phyloP scores from a whole-genome alignment of 2,888 invertebrate genomes.

The Thymelicus acteon region DNA sequence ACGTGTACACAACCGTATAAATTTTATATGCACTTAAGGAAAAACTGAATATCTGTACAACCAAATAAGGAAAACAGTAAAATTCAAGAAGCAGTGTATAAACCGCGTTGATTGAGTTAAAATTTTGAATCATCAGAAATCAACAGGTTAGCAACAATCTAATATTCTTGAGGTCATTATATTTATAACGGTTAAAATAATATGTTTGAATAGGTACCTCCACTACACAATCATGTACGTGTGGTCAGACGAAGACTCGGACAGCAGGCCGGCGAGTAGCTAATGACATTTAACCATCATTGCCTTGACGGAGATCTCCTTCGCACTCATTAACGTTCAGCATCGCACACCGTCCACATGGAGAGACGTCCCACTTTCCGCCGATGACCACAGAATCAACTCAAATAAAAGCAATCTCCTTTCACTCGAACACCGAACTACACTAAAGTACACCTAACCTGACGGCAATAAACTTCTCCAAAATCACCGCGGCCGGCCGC shows the following conservation, averaged over 20 bases:
- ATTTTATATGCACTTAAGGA: too few relatives aligned
- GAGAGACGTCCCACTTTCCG: conserved; percentile 34
- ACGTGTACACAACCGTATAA: too few relatives aligned
- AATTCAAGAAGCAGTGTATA: too few relatives aligned
- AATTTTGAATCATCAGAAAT: conserved; percentile 11
- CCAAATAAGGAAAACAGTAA: too few relatives aligned
- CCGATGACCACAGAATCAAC: conserved; percentile 54
- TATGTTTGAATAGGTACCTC: conserved; percentile 40
- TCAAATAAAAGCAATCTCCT: conserved; percentile 60
- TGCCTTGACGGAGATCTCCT: conserved; percentile 14
- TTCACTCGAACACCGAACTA: conserved; percentile 68
- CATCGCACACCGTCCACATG: conserved; percentile 6
- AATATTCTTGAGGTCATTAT: conserved; percentile 10
- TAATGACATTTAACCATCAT: conserved; percentile 36
- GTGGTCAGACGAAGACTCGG: conserved; percentile 32
- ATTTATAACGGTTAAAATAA: conserved; percentile 13
- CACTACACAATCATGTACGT: conserved; percentile 45
- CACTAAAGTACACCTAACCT: conserved; percentile 63
- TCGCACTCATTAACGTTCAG: conserved; percentile 19
- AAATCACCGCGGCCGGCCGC: conserved; percentile 69
- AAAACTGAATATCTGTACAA: too few relatives aligned
- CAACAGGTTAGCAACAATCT: conserved; percentile 31
- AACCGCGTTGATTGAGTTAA: too few relatives aligned
- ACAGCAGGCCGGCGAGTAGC: conserved; percentile 22
- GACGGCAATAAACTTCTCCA: conserved; percentile 59